Percentiles rank a stretch among this genome's conserved stretches.
Conservation (phyloP, 1,140 invertebrate species). For the Camponotus vicinus region DNA sequence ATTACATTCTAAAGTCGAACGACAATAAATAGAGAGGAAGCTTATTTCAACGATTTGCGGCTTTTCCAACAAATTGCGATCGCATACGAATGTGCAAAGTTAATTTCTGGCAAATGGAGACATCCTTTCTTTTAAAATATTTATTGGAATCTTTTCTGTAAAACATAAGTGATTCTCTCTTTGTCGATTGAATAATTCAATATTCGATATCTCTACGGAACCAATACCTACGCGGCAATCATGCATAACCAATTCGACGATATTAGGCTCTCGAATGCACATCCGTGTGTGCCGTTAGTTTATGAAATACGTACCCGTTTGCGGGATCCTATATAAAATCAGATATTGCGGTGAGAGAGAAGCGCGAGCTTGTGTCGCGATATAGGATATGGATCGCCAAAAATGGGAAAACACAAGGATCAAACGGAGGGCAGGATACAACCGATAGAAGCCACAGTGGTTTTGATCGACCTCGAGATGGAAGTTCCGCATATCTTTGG, state of each 20-base stretch:
- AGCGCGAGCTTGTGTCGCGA: neutral
- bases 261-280: conserved; percentile 27
- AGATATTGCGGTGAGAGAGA: conserved; percentile 9
- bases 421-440: neutral
- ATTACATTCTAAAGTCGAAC: neutral
- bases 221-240: conserved; percentile 20
- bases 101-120: neutral
- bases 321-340: conserved; percentile 29
- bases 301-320: conserved; percentile 5
- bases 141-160: neutral
- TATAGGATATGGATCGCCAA: neutral
- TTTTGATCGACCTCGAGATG: neutral
- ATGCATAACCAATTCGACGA: conserved; percentile 1
- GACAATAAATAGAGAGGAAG: neutral
- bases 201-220: neutral
- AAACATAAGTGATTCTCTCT: neutral
- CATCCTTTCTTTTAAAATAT: neutral
- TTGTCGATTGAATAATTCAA: conserved; percentile 17
- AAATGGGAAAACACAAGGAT: neutral
- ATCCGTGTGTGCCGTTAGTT: conserved; percentile 13
- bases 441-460: no score
- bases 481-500: neutral
- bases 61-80: neutral
- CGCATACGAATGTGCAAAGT: conserved; percentile 23
- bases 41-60: no score